Evolutionary conservation across 2,113 vertebrate species (phyloP).

Genomic region (Phrynocephalus versicolor): DNA sequence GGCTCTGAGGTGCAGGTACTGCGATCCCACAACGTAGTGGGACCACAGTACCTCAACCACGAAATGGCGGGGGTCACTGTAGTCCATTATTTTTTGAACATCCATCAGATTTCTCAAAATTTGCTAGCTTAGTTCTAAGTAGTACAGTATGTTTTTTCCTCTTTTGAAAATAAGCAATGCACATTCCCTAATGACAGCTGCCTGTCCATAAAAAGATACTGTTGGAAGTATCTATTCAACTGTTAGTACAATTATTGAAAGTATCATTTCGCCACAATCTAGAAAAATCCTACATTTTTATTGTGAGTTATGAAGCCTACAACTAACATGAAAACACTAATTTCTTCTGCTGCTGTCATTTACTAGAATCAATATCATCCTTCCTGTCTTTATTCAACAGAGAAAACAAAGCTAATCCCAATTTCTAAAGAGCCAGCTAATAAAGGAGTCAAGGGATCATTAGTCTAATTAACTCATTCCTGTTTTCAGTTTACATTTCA

Average conservation of each 20-base stretch:
- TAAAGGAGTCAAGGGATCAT: conserved; percentile 75
- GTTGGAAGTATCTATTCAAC: background rate
- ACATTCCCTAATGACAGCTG: background rate
- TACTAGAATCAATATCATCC: conserved; percentile 72
- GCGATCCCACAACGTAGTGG: no score
- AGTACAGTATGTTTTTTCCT: no score
- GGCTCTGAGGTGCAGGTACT: no score
- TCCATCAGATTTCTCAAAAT: background rate
- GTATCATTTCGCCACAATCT: background rate
- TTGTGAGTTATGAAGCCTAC: conserved; percentile 51
- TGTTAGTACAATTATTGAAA: background rate
- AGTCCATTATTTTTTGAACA: no score
- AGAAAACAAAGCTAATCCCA: conserved; percentile 74
- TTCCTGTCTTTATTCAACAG: conserved; percentile 72
- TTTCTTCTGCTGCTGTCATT: conserved; percentile 71
- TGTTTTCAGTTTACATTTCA: conserved; percentile 74
- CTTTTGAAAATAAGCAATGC: background rate
- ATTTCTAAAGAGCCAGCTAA: conserved; percentile 73
- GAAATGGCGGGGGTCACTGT: no score
- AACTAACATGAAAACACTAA: conserved; percentile 59
- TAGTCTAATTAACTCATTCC: conserved; percentile 75
- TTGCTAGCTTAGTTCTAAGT: no score
- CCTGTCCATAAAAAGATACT: background rate
- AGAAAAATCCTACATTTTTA: conserved; percentile 45
- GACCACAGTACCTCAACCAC: no score